phyloP scores from a whole-genome alignment of 2,888 invertebrate species.

The Fragum sueziense region DNA sequence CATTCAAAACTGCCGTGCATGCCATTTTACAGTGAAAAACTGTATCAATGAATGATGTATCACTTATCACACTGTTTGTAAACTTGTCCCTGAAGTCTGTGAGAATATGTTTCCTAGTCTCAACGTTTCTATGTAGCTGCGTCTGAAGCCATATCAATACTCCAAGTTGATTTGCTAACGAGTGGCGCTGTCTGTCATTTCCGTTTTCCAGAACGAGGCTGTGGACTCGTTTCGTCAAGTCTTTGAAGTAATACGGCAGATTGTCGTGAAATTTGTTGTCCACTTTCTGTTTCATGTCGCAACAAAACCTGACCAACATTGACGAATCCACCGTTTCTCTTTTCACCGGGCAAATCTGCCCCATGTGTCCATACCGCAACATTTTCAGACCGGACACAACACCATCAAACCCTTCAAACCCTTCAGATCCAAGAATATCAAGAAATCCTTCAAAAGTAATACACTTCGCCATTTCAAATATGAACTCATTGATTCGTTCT shows the following conservation, averaged over 20 bases:
- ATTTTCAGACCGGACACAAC: neutral
- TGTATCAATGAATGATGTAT: constrained; percentile 1
- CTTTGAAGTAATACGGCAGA: neutral
- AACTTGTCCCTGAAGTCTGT: neutral
- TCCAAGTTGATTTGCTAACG: constrained; percentile 9
- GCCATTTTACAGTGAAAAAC: constrained; percentile 4
- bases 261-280: neutral
- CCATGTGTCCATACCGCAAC: neutral
- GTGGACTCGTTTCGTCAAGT: neutral
- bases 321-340: constrained; percentile 1
- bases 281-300: neutral
- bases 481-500: neutral
- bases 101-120: neutral
- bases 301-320: neutral
- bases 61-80: neutral
- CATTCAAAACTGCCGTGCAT: neutral
- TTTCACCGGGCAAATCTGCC: neutral
- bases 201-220: neutral
- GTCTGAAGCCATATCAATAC: constrained; percentile 10
- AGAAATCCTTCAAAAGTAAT: neutral
- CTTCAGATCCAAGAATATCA: neutral
- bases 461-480: constrained; percentile 9
- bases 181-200: neutral
- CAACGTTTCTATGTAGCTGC: neutral
- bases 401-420: neutral